Evolutionary conservation across 2,113 vertebrate genomes (phyloP).

Genomic region (Saccopteryx bilineata): DNA sequence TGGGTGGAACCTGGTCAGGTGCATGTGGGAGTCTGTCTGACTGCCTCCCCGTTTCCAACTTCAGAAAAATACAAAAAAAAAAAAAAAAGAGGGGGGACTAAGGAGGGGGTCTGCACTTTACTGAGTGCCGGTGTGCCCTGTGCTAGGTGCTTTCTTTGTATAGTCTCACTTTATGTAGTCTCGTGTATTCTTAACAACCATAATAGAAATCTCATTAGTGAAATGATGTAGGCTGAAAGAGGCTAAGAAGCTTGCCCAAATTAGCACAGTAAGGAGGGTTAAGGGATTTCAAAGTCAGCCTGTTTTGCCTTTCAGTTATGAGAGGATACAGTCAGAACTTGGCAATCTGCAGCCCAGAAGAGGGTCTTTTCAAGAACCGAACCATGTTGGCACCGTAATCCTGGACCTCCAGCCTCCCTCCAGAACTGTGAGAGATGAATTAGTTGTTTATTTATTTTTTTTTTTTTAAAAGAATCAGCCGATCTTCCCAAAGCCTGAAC

Average conservation of each 20-base stretch:
- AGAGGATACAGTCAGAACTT: neutral
- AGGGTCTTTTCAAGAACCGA: neutral
- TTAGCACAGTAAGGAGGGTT: neutral
- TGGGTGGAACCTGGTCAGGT: no score
- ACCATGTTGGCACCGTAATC: neutral
- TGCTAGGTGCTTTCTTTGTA: neutral
- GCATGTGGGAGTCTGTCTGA: no score
- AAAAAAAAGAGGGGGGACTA: neutral
- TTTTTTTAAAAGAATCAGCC: neutral
- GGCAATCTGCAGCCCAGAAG: neutral
- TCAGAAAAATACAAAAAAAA: no score
- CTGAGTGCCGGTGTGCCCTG: neutral
- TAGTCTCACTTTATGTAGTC: neutral
- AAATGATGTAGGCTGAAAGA: neutral
- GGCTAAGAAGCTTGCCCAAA: neutral
- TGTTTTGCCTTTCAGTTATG: neutral
- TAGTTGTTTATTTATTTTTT: neutral
- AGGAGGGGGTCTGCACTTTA: neutral
- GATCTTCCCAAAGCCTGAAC: neutral
- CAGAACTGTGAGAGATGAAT: neutral
- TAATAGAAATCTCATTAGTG: neutral
- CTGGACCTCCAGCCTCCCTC: neutral
- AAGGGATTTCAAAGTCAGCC: neutral
- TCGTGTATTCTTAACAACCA: neutral
- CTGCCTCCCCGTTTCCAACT: no score